phyloP scores from a whole-genome alignment of 2,113 vertebrate species.

The Paradoxurus hermaphroditus region DNA sequence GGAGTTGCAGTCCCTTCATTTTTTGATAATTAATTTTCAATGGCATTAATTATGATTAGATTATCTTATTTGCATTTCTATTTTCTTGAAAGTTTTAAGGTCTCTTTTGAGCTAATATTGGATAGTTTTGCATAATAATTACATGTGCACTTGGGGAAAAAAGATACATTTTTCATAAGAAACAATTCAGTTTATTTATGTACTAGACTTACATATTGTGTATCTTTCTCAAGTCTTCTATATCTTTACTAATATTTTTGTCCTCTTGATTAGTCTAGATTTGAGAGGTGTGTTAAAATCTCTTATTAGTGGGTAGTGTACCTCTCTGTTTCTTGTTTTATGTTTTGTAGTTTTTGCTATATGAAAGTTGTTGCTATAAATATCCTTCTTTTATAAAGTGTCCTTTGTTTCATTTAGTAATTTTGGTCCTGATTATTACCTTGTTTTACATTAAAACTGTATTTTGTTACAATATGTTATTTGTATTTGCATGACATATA shows the following conservation, averaged over 20 bases:
- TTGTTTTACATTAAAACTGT: not conserved
- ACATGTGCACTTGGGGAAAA: not conserved
- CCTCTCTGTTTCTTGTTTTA: not conserved
- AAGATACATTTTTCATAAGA: not conserved
- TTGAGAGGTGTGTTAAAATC: not conserved
- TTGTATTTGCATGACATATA: not conserved
- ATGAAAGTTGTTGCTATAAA: not conserved
- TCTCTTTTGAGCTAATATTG: not conserved
- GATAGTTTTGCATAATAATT: not conserved
- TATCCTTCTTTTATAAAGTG: not conserved
- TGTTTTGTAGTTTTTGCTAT: not conserved
- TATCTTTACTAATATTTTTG: not conserved
- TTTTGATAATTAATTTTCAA: not conserved
- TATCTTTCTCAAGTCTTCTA: not conserved
- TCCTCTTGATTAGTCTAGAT: not conserved
- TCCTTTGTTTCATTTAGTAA: not conserved
- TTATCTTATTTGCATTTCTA: not conserved
- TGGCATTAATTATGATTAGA: not conserved
- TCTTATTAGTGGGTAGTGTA: not conserved
- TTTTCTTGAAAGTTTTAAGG: not conserved
- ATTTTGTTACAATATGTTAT: not conserved
- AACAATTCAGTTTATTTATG: not conserved
- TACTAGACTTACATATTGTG: not conserved
- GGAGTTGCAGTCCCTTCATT: not conserved
- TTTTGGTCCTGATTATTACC: not conserved